Evolutionary conservation across 2,113 vertebrate genomes (phyloP).

Genomic region (Centropus unirufus): DNA sequence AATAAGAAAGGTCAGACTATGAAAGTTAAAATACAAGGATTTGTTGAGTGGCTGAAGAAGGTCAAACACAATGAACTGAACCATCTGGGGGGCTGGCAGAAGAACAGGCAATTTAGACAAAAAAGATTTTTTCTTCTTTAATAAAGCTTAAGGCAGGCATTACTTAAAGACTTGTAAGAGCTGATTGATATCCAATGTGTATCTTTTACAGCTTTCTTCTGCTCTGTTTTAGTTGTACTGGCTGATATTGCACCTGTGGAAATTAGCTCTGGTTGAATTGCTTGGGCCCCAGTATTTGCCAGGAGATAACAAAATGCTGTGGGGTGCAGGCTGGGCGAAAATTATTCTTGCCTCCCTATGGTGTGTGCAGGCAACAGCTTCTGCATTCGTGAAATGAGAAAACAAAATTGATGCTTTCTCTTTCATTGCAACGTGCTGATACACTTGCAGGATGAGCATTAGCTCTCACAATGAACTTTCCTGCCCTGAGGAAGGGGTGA

Average conservation of each 20-base stretch:
- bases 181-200: not conserved
- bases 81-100: not conserved
- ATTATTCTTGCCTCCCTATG: not conserved
- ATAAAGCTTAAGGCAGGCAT: not conserved
- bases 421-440: not conserved
- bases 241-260: not conserved
- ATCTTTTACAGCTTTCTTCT: not conserved
- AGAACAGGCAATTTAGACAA: not conserved
- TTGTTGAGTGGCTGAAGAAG: conserved; percentile 6
- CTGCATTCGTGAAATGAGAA: not conserved
- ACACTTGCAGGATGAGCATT: not conserved
- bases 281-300: not conserved
- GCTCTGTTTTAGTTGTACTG: not conserved
- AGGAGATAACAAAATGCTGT: not conserved
- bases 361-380: not conserved
- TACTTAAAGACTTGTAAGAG: not conserved
- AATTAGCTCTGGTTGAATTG: not conserved
- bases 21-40: conserved; percentile 15
- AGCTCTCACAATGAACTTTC: not conserved
- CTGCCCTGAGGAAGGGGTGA: not conserved
- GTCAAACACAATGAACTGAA: conserved; percentile 21
- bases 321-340: not conserved
- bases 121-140: not conserved
- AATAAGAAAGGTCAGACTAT: conserved; percentile 34
- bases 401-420: not conserved